These are phyloP conservation scores for Protodeltote pygarga DNA, from an alignment of 2,888 invertebrate species.

Conservation along the genomic window DNA sequence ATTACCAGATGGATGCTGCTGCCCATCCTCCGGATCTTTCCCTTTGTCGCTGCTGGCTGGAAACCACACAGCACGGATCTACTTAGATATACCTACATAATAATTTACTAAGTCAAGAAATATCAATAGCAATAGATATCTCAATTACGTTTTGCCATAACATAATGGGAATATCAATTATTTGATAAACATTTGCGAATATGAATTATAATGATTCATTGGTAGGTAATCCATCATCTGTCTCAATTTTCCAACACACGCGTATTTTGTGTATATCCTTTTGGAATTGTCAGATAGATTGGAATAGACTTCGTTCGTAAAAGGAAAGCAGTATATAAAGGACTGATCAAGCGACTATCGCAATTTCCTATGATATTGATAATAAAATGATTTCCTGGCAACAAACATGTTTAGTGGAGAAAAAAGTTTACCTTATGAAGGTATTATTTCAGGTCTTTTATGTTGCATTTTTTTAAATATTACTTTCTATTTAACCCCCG, in stretches of 20 bases:
- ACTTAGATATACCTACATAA: no score
- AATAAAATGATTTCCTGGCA: conserved; percentile 4
- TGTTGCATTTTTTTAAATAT: no score
- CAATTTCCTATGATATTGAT: conserved; percentile 7
- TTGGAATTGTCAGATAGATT: conserved; percentile 5
- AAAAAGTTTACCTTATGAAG: no score
- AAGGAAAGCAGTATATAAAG: not conserved
- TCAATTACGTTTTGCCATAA: not conserved
- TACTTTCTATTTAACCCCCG: no score
- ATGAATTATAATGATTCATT: not conserved
- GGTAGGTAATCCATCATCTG: conserved; percentile 5
- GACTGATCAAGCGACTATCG: not conserved
- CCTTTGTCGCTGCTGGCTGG: no score
- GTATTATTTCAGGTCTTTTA: no score
- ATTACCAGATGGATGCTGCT: no score
- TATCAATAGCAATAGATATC: no score
- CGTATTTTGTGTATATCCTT: conserved; percentile 1
- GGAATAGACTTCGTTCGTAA: conserved; percentile 1
- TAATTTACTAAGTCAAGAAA: no score
- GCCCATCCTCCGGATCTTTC: no score
- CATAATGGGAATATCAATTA: not conserved
- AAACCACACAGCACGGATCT: no score
- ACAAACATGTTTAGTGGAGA: no score
- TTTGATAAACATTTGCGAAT: not conserved
- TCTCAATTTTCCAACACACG: conserved; percentile 4